A percentile compares a stretch with the other conserved stretches of the same genome.
Conservation (phyloP, 2,797 vertebrate species). For the Margarornis squamiger region DNA sequence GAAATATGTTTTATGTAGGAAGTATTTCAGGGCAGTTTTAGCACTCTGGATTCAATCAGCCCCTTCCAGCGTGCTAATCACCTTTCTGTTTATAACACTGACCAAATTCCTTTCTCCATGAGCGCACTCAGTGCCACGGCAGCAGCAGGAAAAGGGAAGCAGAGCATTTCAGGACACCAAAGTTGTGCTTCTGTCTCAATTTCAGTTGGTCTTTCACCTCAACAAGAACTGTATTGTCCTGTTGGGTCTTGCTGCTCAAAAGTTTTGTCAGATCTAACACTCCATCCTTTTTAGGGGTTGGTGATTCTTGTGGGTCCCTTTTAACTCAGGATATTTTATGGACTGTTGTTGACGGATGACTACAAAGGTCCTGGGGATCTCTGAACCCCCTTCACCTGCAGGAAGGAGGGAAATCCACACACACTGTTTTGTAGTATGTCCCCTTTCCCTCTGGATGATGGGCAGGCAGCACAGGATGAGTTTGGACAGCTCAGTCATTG, state of each 20-base stretch:
- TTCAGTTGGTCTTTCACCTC: neutral
- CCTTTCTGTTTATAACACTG: neutral
- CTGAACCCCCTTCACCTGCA: neutral
- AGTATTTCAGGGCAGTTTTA: neutral
- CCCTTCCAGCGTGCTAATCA: neutral
- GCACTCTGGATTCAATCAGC: neutral
- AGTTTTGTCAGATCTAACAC: rapidly evolving
- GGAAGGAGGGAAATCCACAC: neutral
- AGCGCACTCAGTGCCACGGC: rapidly evolving
- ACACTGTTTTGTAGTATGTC: rapidly evolving
- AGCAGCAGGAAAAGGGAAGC: neutral
- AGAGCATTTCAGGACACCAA: neutral
- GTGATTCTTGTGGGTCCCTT: neutral
- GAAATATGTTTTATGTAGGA: rapidly evolving
- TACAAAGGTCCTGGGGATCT: neutral
- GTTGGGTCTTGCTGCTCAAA: neutral
- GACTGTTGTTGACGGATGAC: neutral
- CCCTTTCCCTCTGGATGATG: neutral
- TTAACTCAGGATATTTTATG: neutral
- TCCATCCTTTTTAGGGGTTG: neutral
- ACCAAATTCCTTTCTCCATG: neutral
- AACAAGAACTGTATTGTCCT: neutral
- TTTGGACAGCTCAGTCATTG: rapidly evolving
- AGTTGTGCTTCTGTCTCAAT: neutral
- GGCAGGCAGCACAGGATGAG: neutral